phyloP scores from a whole-genome alignment of 2,888 invertebrate genomes.

The Rutpela maculata region DNA sequence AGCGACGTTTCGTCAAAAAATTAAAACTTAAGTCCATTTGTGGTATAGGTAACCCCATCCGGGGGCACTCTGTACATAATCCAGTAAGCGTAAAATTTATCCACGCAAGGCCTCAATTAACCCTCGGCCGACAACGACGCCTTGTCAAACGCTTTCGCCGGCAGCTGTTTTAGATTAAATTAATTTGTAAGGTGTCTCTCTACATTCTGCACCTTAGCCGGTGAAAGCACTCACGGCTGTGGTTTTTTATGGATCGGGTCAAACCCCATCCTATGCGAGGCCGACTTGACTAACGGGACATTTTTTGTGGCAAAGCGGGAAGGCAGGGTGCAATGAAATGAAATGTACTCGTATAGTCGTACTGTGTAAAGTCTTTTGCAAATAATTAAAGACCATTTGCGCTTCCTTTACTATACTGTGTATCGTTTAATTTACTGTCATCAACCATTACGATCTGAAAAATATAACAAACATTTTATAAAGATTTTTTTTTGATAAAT shows the following conservation, averaged over 20 bases:
- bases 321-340: neutral
- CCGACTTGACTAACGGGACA: slow-evolving; percentile 4
- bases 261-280: neutral
- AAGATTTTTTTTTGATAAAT: too few relatives aligned
- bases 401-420: too few relatives aligned
- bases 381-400: too few relatives aligned
- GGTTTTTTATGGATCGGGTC: slow-evolving; percentile 13
- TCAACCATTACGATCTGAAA: too few relatives aligned
- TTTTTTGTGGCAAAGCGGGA: slow-evolving; percentile 9
- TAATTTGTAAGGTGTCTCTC: neutral
- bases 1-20: too few relatives aligned
- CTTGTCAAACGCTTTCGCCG: neutral
- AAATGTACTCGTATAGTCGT: neutral
- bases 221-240: neutral
- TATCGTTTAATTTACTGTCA: too few relatives aligned
- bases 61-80: too few relatives aligned
- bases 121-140: neutral
- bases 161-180: slow-evolving; percentile 7
- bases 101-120: neutral
- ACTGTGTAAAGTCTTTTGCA: too few relatives aligned
- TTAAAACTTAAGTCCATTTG: too few relatives aligned
- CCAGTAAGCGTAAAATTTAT: too few relatives aligned
- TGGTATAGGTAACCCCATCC: too few relatives aligned
- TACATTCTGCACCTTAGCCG: neutral
- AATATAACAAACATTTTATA: too few relatives aligned